Base-by-base conservation (phyloP, 2,797 vertebrate species). In the Aplochiton taeniatus region DNA sequence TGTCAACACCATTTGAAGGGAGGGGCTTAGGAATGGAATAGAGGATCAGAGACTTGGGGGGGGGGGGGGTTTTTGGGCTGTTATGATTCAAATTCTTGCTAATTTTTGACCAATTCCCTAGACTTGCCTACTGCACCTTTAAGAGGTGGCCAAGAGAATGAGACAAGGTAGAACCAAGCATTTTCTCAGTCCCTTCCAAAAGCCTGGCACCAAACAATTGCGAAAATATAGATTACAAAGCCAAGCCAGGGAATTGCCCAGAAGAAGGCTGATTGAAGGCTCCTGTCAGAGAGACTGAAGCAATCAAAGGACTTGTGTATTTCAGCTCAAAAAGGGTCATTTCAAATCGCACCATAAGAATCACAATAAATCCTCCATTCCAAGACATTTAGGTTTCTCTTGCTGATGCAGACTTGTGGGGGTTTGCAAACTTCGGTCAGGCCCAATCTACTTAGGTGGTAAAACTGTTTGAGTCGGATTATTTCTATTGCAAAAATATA, bases 271-370 rank as follows among this genome's bases (percentile, higher is more conserved):
- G 87, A 90, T 90, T 89, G 86, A 88, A 88, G 87, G 85, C 85
- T 81, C 68, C 58, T 82, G 86, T 84, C 83, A 83, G 76, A 60
- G 69, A 81, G 79, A 74, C 72, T 71, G 76, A 80, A 72, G 82
- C 82, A 88, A 90, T 90, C 85, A 85, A 81, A 85, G 63, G 77
- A 83, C 83, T 82, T 79, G 86, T 87, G 86, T 89, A 81, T 84
- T 87, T 87, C 84, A 85, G 82, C 81, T 76, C 4, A 20, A 74
- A 78, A 72, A 71, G 74, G 80, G 78, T 81, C 80, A 64, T 76
- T 78, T 80, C 73, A 81, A 85, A 65, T 20, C 57, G 20, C 65
- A 70, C 55, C 43, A 17, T 60, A 56, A 63, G 65, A 81, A 81
- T 80, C 78, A 72, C 68, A 75, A 86, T 84, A 82, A 82, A 90